A percentile compares a stretch with the other conserved stretches of the same genome.
phyloP scores from a whole-genome alignment of 2,888 invertebrate genomes.

The Boloria selene region DNA sequence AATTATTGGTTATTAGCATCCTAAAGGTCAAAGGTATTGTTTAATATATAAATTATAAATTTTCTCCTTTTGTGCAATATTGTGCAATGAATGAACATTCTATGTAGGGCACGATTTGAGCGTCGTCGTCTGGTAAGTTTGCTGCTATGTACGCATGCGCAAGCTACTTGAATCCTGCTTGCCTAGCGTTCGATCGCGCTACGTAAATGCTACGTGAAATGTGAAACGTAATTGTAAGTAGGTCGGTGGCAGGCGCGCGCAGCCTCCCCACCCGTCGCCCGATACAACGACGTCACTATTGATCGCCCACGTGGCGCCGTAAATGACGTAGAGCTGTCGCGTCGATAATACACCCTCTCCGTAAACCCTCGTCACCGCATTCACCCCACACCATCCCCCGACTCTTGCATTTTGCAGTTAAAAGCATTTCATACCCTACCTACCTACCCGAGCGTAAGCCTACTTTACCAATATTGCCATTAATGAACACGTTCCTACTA shows the following conservation, averaged over 20 bases:
- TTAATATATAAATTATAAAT: not conserved
- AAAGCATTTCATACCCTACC: conserved; percentile 43
- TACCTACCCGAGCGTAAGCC: conserved; percentile 46
- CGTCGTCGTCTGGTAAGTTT: conserved; percentile 53
- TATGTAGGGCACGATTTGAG: conserved; percentile 56
- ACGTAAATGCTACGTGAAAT: conserved; percentile 74
- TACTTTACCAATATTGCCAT: conserved; percentile 45
- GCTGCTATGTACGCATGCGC: conserved; percentile 53
- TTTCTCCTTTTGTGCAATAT: conserved; percentile 45
- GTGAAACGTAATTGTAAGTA: conserved; percentile 72
- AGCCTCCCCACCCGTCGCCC: conserved; percentile 43
- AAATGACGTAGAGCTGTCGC: conserved; percentile 72
- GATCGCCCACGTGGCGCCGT: conserved; percentile 80
- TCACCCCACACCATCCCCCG: conserved; percentile 46
- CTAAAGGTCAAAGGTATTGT: no score
- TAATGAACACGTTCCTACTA: conserved; percentile 42
- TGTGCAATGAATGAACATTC: conserved; percentile 48
- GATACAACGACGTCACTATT: conserved; percentile 76
- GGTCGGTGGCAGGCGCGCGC: conserved; percentile 75
- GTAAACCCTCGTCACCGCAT: conserved; percentile 48
- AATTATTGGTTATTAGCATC: no score
- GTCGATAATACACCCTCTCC: conserved; percentile 64
- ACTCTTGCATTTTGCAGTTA: conserved; percentile 55
- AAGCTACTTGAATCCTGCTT: conserved; percentile 43
- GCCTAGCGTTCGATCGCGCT: conserved; percentile 68